Conservation (phyloP, 1,140 invertebrate species). For the Scaptodrosophila lebanonensis region DNA sequence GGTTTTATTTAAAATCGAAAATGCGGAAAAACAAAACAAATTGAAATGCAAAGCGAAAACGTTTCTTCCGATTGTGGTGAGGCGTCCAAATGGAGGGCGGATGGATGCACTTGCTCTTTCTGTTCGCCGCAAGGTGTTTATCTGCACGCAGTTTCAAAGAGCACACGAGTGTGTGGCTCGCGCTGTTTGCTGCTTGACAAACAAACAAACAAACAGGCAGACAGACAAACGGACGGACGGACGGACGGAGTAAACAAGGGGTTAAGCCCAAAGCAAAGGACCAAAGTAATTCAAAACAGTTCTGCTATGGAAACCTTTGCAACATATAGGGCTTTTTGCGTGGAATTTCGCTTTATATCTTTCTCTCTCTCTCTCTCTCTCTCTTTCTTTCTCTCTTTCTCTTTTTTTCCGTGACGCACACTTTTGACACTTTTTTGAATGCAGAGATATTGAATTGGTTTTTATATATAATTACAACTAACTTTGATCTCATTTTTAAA, state of each 20-base stretch:
- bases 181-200: slow-evolving; percentile 36
- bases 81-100: neutral
- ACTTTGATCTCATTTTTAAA: no score
- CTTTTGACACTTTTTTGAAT: no score
- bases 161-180: slow-evolving; percentile 4
- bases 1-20: slow-evolving; percentile 68
- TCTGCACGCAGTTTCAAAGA: slow-evolving; percentile 9
- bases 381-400: neutral
- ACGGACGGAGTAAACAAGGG: slow-evolving; percentile 17
- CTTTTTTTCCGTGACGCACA: slow-evolving; percentile 1
- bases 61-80: slow-evolving; percentile 51
- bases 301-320: slow-evolving; percentile 44
- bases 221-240: no score
- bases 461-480: no score
- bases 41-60: slow-evolving; percentile 49
- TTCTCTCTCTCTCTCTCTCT: neutral
- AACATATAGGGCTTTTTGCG: no score
- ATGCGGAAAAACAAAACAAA: slow-evolving; percentile 52
- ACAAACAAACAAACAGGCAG: slow-evolving; percentile 69
- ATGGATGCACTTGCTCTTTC: slow-evolving; percentile 50
- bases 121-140: slow-evolving; percentile 57
- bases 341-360: slow-evolving; percentile 1
- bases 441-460: no score
- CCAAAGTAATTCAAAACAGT: slow-evolving; percentile 70
- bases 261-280: slow-evolving; percentile 60